Conservation (phyloP, 2,113 vertebrate species). For the Riparia riparia region DNA sequence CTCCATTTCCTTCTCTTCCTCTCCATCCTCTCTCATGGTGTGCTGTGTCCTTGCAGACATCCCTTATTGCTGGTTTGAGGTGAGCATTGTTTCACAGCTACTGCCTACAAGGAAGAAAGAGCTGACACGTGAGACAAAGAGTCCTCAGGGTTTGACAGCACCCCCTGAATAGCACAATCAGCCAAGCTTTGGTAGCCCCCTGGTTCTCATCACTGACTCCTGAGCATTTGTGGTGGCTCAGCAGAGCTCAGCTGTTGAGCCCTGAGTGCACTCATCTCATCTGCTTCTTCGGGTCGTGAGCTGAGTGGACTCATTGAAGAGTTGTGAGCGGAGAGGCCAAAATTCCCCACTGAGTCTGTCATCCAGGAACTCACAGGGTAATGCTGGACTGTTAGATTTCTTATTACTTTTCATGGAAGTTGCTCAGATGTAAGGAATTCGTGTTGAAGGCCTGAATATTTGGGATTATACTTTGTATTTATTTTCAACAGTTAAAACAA, state of each 20-base stretch:
- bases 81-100: background rate
- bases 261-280: rapidly evolving
- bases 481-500: background rate
- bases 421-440: background rate
- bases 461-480: background rate
- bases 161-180: background rate
- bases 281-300: background rate
- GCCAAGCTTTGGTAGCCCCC: background rate
- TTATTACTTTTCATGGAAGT: background rate
- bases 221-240: background rate
- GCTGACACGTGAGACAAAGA: rapidly evolving
- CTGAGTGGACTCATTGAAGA: background rate
- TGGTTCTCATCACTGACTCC: background rate
- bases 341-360: background rate
- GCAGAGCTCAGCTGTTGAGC: background rate
- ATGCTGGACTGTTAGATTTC: background rate
- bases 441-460: background rate
- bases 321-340: background rate
- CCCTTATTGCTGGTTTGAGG: background rate
- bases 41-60: background rate
- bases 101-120: background rate
- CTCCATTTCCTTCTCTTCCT: constrained; percentile 41
- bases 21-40: background rate
- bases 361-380: background rate
- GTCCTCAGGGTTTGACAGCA: background rate